A percentile compares a stretch with the other conserved stretches of the same genome.
Evolutionary conservation across 2,888 invertebrate species (phyloP).

Genomic region (Phyllotreta striolata): DNA sequence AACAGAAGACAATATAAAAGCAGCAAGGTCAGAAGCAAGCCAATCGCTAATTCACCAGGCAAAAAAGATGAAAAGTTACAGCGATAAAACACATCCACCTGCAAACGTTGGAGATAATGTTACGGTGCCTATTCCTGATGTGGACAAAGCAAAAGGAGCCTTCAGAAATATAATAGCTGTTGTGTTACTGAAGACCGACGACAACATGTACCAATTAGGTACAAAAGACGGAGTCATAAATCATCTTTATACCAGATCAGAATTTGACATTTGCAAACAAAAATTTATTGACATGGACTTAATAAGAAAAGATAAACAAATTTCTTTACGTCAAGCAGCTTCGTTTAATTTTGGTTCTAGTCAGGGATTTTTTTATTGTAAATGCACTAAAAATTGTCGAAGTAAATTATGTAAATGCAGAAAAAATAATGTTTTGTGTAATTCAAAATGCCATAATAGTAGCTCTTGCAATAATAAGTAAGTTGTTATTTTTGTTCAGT

Average conservation of each 20-base stretch:
- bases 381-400: not conserved
- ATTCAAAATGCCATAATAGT: conserved; percentile 7
- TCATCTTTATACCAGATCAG: conserved; percentile 13
- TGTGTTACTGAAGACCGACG: conserved; percentile 10
- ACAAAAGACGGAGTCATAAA: not conserved
- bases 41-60: conserved; percentile 1
- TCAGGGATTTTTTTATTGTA: conserved; percentile 4
- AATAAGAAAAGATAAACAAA: conserved; percentile 1
- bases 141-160: not conserved
- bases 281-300: not conserved
- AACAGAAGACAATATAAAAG: not conserved
- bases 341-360: conserved; percentile 2
- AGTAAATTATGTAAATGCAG: conserved; percentile 3
- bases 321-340: conserved; percentile 8
- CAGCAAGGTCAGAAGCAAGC: conserved; percentile 9
- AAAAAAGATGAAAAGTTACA: conserved; percentile 20
- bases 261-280: no score
- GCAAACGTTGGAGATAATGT: conserved; percentile 43
- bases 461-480: conserved; percentile 7
- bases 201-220: no score
- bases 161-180: conserved; percentile 11
- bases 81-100: conserved; percentile 37
- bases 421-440: conserved; percentile 4
- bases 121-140: conserved; percentile 31
- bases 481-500: conserved; percentile 2